phyloP scores from a whole-genome alignment of 2,797 vertebrate species.

The Huso huso region DNA sequence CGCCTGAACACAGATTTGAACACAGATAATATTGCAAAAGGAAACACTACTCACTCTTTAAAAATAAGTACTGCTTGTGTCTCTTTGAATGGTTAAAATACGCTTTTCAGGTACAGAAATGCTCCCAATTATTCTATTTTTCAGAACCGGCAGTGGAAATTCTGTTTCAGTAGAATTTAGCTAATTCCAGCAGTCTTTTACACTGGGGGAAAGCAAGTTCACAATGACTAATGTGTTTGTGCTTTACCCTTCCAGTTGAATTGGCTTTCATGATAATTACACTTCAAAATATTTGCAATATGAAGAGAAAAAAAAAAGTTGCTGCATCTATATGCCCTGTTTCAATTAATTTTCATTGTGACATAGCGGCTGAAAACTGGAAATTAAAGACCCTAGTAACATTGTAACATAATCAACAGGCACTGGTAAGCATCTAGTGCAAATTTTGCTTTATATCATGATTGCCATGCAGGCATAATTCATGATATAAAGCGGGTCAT shows the following conservation, averaged over 20 bases:
- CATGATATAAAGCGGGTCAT: too few species aligned
- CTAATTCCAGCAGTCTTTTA: background rate
- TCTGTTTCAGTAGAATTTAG: background rate
- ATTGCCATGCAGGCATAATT: background rate
- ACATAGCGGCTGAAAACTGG: constrained; percentile 71
- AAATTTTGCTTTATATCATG: background rate
- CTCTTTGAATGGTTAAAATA: too few species aligned
- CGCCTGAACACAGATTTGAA: too few species aligned
- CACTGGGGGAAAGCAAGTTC: background rate
- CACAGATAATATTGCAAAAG: too few species aligned
- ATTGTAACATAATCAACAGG: background rate
- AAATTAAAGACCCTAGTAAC: background rate
- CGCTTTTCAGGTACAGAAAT: background rate
- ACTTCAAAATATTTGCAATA: constrained; percentile 80
- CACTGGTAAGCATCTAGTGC: background rate
- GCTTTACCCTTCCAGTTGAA: constrained; percentile 75
- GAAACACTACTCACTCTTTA: too few species aligned
- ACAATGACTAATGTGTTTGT: constrained; percentile 32
- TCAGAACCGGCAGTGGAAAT: background rate
- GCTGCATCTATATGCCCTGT: constrained; percentile 76
- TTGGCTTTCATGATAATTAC: constrained; percentile 77
- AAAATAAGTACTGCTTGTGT: too few species aligned
- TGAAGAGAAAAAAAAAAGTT: constrained; percentile 39
- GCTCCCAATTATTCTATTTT: constrained; percentile 1
- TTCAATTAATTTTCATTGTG: constrained; percentile 79